Evolutionary conservation across 1,140 invertebrate species (phyloP), one percentile per base, ranked within the genome.

Genomic region (Drosophila equinoxialis): DNA sequence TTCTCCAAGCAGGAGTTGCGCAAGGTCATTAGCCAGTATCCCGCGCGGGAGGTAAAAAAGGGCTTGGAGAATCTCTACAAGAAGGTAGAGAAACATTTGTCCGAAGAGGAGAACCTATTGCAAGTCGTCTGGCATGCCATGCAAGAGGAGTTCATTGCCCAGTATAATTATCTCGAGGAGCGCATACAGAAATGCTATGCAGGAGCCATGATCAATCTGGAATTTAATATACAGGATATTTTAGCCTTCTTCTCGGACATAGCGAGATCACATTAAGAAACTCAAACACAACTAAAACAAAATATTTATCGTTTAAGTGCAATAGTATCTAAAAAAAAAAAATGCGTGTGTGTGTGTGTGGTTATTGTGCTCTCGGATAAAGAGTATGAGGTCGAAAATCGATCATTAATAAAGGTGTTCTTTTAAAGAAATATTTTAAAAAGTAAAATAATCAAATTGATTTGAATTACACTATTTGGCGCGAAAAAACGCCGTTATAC

Each of bases 51-150:
- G 93, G 98, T 99, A 4, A 99, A 99, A 92, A 98, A 97, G 92
- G 98, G 98, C 0, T 93, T 99, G 30, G 98, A 99, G 91, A 95
- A 97, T 91, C 93, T 99, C 59, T 99, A 99, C 92, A 97, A 96
- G 92, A 99, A 99, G 93, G 98, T 99, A 14, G 98, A 98, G 90
- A 99, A 99, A 93, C 98, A 99, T 93, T 93, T 99, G 6, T 97
- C 96, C 81, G 98, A 99, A 93, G 98, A 99, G 92, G 97, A 98
- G 89, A 98, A 98, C 92, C 93, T 99, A 35, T 93, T 99, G 68
- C 98, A 99, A 94, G 97, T 96, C 30, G 98, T 99, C 60, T 99
- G 99, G 99, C 95, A 98, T 91, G 98, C 98, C 82, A 99, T 99
- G 98, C 98, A 99, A 94, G 97, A 99, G 92, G 98, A 99, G 94